phyloP scores from a whole-genome alignment of 2,888 invertebrate genomes.

The Opisthograptis luteolata region DNA sequence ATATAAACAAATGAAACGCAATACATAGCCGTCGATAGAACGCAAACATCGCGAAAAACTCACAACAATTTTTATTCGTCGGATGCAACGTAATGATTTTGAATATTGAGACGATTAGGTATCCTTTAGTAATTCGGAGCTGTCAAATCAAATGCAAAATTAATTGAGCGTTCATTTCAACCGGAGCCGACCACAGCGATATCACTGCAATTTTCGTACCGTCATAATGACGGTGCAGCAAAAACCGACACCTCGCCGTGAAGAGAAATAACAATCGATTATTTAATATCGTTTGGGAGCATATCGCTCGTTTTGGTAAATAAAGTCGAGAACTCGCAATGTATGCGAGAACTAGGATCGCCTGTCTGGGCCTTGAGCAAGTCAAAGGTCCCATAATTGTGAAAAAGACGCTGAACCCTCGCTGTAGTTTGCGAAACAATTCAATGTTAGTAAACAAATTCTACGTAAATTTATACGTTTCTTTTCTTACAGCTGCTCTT shows the following conservation, averaged over 20 bases:
- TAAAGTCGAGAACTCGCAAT: slow-evolving; percentile 30
- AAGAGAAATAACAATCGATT: slow-evolving; percentile 66
- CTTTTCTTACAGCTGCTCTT: slow-evolving; percentile 67
- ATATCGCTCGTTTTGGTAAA: slow-evolving; percentile 55
- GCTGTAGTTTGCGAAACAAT: slow-evolving; percentile 15
- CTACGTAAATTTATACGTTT: slow-evolving; percentile 56
- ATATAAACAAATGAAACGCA: slow-evolving; percentile 37
- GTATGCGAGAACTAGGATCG: slow-evolving; percentile 2
- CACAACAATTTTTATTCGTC: slow-evolving; percentile 19
- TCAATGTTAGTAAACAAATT: slow-evolving; percentile 71
- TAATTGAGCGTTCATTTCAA: slow-evolving; percentile 70
- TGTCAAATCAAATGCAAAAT: slow-evolving; percentile 73
- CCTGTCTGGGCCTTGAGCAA: slow-evolving; percentile 27
- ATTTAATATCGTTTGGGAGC: slow-evolving; percentile 59
- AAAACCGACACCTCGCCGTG: slow-evolving; percentile 67
- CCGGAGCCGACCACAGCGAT: slow-evolving; percentile 58
- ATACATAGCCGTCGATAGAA: slow-evolving; percentile 45
- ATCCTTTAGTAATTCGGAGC: slow-evolving; percentile 42
- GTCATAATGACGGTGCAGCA: slow-evolving; percentile 74
- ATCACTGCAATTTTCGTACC: slow-evolving; percentile 64
- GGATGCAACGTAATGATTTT: slow-evolving; percentile 1
- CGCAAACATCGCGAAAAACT: slow-evolving; percentile 33
- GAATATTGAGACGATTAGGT: slow-evolving; percentile 37
- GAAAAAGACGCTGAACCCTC: slow-evolving; percentile 45
- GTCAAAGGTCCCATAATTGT: slow-evolving; percentile 55